phyloP scores from a whole-genome alignment of 2,888 invertebrate genomes.

The Catocala sponsa region DNA sequence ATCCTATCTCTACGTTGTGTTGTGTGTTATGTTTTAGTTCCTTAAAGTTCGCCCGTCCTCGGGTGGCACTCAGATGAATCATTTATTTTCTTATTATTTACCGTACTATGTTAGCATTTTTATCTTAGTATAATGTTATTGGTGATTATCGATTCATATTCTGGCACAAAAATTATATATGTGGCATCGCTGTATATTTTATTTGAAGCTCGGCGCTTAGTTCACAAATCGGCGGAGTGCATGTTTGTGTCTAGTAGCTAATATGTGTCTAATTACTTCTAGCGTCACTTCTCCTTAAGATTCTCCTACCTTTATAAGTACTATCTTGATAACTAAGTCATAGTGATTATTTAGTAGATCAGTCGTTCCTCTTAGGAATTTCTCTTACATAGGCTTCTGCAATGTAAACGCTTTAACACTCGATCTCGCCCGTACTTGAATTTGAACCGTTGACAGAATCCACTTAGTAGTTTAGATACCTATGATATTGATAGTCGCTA shows the following conservation, averaged over 20 bases:
- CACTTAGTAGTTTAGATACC: conserved; percentile 64
- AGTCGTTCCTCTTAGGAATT: conserved; percentile 67
- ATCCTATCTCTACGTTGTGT: conserved; percentile 57
- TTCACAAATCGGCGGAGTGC: conserved; percentile 40
- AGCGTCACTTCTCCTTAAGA: conserved; percentile 67
- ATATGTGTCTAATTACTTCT: conserved; percentile 65
- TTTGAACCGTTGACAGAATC: conserved; percentile 65
- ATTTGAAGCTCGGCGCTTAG: conserved; percentile 41
- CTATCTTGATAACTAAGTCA: conserved; percentile 82
- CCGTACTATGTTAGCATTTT: conserved; percentile 33
- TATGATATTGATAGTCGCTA: conserved; percentile 43
- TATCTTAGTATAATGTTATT: conserved; percentile 42
- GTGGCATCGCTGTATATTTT: conserved; percentile 40
- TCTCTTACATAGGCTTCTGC: conserved; percentile 71
- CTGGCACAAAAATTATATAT: conserved; percentile 62
- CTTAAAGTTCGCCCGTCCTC: conserved; percentile 27
- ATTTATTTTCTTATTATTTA: conserved; percentile 36
- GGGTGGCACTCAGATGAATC: conserved; percentile 12
- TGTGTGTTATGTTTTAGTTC: conserved; percentile 61
- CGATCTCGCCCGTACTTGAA: conserved; percentile 78
- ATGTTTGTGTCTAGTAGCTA: conserved; percentile 51
- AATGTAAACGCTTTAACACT: conserved; percentile 75
- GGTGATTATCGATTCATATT: conserved; percentile 40
- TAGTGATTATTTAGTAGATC: conserved; percentile 73
- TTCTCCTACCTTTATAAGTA: conserved; percentile 75